phyloP scores from a whole-genome alignment of 2,888 invertebrate species.

The Amphipyra berbera region DNA sequence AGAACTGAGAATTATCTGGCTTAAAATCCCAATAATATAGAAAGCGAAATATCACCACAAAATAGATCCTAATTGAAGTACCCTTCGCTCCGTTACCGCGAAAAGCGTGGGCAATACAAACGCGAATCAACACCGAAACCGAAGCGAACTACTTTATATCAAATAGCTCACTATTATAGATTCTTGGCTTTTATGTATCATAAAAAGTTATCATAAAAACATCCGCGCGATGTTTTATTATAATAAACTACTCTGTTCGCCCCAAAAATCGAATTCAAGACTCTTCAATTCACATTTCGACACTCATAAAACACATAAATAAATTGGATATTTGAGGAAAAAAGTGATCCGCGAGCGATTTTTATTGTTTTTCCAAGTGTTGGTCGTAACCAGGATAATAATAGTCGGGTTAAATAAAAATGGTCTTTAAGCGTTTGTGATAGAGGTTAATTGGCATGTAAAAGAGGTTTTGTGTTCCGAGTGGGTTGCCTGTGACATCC shows the following conservation, averaged over 20 bases:
- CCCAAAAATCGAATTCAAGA: slow-evolving; percentile 56
- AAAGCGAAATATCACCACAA: slow-evolving; percentile 14
- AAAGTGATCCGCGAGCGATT: slow-evolving; percentile 63
- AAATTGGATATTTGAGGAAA: slow-evolving; percentile 68
- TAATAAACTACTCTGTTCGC: slow-evolving; percentile 57
- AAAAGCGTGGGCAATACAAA: slow-evolving; percentile 26
- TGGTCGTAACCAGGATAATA: slow-evolving; percentile 46
- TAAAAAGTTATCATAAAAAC: slow-evolving; percentile 60
- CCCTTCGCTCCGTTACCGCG: slow-evolving; percentile 1
- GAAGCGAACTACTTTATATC: slow-evolving; percentile 40
- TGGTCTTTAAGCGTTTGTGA: slow-evolving; percentile 30
- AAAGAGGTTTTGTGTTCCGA: slow-evolving; percentile 40
- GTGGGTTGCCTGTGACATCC: slow-evolving; percentile 72
- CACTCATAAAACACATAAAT: slow-evolving; percentile 70
- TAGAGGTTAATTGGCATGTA: slow-evolving; percentile 43
- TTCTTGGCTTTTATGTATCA: slow-evolving; percentile 50
- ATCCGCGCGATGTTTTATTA: slow-evolving; percentile 58
- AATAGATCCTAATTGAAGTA: slow-evolving; percentile 32
- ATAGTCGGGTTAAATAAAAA: slow-evolving; percentile 38
- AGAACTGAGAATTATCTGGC: not conserved
- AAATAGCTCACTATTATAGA: slow-evolving; percentile 51
- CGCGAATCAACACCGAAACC: slow-evolving; percentile 31
- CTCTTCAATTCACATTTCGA: slow-evolving; percentile 63
- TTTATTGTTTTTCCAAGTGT: slow-evolving; percentile 70
- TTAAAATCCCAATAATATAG: not conserved